Base-by-base conservation (phyloP, 1,140 invertebrate genomes). In the Drosophila carrolli region DNA sequence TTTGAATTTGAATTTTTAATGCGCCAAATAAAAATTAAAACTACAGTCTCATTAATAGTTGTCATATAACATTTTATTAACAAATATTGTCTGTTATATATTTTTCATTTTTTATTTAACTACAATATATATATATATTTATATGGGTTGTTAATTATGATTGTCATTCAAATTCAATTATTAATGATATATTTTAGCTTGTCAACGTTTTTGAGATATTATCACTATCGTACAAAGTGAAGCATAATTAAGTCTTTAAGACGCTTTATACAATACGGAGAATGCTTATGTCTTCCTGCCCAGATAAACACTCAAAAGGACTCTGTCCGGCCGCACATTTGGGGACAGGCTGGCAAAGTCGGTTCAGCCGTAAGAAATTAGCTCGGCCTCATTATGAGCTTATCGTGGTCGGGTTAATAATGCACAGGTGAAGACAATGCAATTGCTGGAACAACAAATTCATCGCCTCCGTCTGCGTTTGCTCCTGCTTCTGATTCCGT, bases 341-440 rank as follows among this genome's bases (percentile, higher is more conserved):
- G 56, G 59, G 65, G 75, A 27, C 47, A 56, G 48, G 35, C 11
- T 19, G 38, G 37, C 50, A 27, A 68, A 61, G 46, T 37, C 62
- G 38, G 66, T 16, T 77, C 37, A 56, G 65, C 57, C 59, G 47
- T 78, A 78, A 67, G 71, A 68, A 61, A 82, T 76, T 70, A 88
- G 71, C 61, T 58, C 58, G 54, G 62, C 66, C 83, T 88, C 76
- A 88, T 88, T 89, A 88, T 89, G 80, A 80, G 84, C 84, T 84
- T 84, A 89, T 48, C 76, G 71, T 83, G 84, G 83, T 89, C 84
- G 56, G 60, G 68, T 89, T 83, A 80, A 83, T 86, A 86, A 89
- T 88, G 76, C 84, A 77, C 68, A 80, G 72, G 58, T 78, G 61
- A 62, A 54, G 66, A 81, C 70, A 57, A 56, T 67, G 67, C 74